These are phyloP conservation scores for Nysson spinosus DNA, from an alignment of 2,888 invertebrate genomes.

Conservation along the genomic window DNA sequence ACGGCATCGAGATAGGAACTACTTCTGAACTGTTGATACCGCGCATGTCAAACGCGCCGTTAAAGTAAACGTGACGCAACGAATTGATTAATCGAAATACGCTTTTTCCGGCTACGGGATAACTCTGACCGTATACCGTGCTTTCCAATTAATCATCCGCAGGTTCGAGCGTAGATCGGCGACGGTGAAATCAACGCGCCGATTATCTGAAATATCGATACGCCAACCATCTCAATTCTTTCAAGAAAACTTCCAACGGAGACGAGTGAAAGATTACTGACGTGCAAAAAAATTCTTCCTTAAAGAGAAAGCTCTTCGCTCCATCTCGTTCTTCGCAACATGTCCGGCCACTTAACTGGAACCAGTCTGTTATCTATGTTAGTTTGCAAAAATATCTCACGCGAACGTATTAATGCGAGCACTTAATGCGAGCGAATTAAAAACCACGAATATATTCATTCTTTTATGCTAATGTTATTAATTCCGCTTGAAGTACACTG, in stretches of 20 bases:
- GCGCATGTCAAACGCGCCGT: no score
- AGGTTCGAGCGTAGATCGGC: conserved; percentile 3
- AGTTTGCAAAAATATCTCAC: no score
- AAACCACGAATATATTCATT: no score
- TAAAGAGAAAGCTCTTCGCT: neutral
- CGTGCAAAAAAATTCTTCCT: neutral
- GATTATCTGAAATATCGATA: conserved; percentile 15
- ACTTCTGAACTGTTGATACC: neutral
- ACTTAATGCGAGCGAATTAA: no score
- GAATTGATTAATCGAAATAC: conserved; percentile 21
- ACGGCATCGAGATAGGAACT: neutral
- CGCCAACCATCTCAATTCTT: conserved; percentile 7
- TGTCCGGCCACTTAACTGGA: no score
- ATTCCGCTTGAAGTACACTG: no score
- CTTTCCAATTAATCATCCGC: conserved; percentile 18
- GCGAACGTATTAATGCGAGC: no score
- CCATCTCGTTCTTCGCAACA: no score
- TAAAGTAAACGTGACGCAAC: conserved; percentile 19
- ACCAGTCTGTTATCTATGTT: no score
- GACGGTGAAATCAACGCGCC: conserved; percentile 27
- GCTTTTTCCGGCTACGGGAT: conserved; percentile 9
- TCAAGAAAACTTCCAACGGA: neutral
- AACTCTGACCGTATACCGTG: neutral
- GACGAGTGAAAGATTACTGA: conserved; percentile 2
- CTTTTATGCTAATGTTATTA: no score